A percentile compares a stretch with the other conserved stretches of the same genome.
These are phyloP conservation scores for Perizoma affinitatum DNA, from an alignment of 2,888 invertebrate species.

Conservation along the genomic window DNA sequence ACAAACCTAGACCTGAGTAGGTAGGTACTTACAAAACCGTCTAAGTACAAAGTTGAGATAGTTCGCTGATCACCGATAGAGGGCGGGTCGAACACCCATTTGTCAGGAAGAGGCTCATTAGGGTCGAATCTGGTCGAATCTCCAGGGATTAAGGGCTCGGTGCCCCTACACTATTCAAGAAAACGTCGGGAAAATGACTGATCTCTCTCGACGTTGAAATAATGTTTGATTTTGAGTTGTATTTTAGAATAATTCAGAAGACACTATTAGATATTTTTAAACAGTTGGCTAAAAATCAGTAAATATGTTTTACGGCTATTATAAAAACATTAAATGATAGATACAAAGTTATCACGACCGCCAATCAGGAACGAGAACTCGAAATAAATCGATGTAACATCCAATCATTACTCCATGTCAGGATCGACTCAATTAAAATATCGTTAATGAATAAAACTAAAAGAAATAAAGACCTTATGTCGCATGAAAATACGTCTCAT, in stretches of 20 bases:
- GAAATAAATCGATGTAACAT: constrained; percentile 83
- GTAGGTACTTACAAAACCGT: constrained; percentile 34
- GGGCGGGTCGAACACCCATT: constrained; percentile 72
- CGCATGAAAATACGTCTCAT: constrained; percentile 47
- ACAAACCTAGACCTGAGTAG: too few relatives aligned
- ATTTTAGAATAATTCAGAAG: background rate
- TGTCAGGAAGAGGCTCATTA: constrained; percentile 76
- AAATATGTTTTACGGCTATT: constrained; percentile 60
- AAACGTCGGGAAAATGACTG: constrained; percentile 39
- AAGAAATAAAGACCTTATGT: constrained; percentile 64
- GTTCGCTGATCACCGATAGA: constrained; percentile 75
- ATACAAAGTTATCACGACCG: constrained; percentile 80
- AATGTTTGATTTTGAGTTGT: constrained; percentile 1
- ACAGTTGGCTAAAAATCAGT: background rate
- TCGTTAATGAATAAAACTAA: constrained; percentile 72
- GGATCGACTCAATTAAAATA: constrained; percentile 84
- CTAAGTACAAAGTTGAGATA: constrained; percentile 57
- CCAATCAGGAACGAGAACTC: constrained; percentile 83
- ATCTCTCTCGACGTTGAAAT: constrained; percentile 15
- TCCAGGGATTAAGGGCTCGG: constrained; percentile 68
- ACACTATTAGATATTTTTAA: too few relatives aligned
- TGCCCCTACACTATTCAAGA: constrained; percentile 44
- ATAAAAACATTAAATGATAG: constrained; percentile 80
- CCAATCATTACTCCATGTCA: constrained; percentile 84
- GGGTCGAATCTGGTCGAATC: constrained; percentile 71